Percentiles rank a stretch among this genome's conserved stretches.
Evolutionary conservation across 2,113 vertebrate genomes (phyloP).

Genomic region (Myrmecobius fasciatus): DNA sequence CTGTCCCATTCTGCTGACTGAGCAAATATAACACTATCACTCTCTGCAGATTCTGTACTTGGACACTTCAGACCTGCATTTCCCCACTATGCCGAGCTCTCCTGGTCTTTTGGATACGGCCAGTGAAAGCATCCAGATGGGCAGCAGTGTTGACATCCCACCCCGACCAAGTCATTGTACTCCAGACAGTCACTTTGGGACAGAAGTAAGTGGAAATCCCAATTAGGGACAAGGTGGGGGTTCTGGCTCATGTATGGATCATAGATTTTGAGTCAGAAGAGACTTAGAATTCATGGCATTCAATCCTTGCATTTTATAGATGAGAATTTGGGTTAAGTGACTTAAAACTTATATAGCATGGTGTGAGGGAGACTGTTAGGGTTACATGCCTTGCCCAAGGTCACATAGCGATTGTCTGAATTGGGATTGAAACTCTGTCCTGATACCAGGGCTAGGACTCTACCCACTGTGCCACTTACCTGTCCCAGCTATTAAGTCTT

Average conservation of each 20-base stretch:
- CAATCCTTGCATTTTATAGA: background rate
- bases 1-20: background rate
- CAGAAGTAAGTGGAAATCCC: slow-evolving; percentile 82
- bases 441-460: background rate
- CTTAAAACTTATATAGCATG: no score
- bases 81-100: slow-evolving; percentile 73
- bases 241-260: background rate
- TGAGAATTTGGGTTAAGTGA: background rate
- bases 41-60: slow-evolving; percentile 88
- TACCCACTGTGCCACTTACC: background rate
- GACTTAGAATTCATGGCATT: background rate
- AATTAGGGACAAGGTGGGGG: background rate
- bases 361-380: no score
- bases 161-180: slow-evolving; percentile 86
- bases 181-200: slow-evolving; percentile 87
- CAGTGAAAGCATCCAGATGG: slow-evolving; percentile 65
- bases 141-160: slow-evolving; percentile 80
- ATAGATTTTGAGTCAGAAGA: background rate
- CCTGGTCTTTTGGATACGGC: slow-evolving; percentile 71
- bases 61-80: slow-evolving; percentile 82
- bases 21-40: rapidly evolving
- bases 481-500: background rate
- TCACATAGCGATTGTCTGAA: no score
- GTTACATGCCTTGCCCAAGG: background rate
- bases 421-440: no score